Conservation (phyloP, 1,140 invertebrate genomes). For the Grapholita molesta region DNA sequence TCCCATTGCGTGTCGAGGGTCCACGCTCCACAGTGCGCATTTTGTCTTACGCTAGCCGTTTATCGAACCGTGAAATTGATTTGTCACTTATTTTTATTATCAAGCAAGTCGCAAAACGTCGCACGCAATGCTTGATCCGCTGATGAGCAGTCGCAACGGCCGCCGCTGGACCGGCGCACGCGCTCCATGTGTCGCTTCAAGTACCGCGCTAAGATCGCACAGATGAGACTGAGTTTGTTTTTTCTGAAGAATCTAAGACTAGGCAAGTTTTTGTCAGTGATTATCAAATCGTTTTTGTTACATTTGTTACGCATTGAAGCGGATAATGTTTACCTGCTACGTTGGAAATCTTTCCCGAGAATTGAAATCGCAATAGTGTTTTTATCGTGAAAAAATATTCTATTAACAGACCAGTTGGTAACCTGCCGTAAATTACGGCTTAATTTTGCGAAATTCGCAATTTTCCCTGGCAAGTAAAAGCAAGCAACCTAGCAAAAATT, state of each 20-base stretch:
- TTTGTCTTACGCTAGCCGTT: neutral
- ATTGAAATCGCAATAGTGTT: neutral
- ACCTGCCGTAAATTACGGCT: neutral
- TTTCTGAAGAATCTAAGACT: constrained; percentile 34
- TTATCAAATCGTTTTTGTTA: constrained; percentile 16
- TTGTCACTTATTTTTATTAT: constrained; percentile 24
- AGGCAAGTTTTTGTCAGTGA: constrained; percentile 30
- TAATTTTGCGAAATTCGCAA: constrained; percentile 10
- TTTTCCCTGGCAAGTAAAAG: neutral
- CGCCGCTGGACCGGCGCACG: constrained; percentile 29
- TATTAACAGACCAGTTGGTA: no score
- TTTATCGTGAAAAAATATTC: no score
- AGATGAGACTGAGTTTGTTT: constrained; percentile 39
- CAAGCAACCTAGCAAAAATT: no score
- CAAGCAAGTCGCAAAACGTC: constrained; percentile 7
- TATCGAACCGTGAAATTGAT: constrained; percentile 31
- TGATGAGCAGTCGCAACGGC: constrained; percentile 18
- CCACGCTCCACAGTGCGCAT: neutral
- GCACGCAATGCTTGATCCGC: constrained; percentile 19
- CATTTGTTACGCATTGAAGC: neutral
- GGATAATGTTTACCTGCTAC: constrained; percentile 23
- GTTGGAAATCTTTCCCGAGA: neutral
- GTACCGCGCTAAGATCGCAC: constrained; percentile 35
- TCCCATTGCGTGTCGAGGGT: neutral
- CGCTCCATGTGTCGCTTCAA: constrained; percentile 39